Conservation (phyloP, 2,797 vertebrate genomes). For the Sternotherus odoratus region DNA sequence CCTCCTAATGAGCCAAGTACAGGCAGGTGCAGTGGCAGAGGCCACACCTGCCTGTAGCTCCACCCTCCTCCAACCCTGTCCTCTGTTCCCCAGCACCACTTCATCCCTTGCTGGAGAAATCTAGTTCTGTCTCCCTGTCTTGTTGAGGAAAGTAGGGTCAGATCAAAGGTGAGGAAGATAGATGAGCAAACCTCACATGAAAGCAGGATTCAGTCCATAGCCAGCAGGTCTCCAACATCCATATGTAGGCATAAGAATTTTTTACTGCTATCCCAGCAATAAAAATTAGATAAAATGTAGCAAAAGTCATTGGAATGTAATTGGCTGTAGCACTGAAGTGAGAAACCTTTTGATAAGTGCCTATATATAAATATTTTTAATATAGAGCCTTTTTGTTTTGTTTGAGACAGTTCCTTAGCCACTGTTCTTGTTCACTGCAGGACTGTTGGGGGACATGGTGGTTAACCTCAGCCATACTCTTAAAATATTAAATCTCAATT, state of each 20-base stretch:
- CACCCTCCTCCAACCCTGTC: accelerated
- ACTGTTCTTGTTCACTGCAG: neutral
- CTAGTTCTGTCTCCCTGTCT: neutral
- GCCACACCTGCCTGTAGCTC: accelerated
- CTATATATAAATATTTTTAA: neutral
- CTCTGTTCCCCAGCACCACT: neutral
- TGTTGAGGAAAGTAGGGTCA: neutral
- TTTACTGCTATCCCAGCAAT: neutral
- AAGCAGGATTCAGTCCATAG: neutral
- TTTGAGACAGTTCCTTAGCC: accelerated
- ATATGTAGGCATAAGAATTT: neutral
- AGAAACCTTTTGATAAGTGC: neutral
- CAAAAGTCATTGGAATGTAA: neutral
- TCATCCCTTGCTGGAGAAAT: neutral
- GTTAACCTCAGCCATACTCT: neutral
- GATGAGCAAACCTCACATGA: neutral
- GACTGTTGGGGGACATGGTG: accelerated
- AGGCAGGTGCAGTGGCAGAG: neutral
- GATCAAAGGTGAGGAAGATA: too few species aligned
- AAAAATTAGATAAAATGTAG: neutral
- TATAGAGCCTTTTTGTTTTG: accelerated
- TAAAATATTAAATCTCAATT: accelerated
- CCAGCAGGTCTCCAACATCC: neutral
- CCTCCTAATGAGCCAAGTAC: neutral
- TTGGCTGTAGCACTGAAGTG: neutral